Base-by-base conservation (phyloP, 2,888 invertebrate genomes). In the Acleris holmiana region DNA sequence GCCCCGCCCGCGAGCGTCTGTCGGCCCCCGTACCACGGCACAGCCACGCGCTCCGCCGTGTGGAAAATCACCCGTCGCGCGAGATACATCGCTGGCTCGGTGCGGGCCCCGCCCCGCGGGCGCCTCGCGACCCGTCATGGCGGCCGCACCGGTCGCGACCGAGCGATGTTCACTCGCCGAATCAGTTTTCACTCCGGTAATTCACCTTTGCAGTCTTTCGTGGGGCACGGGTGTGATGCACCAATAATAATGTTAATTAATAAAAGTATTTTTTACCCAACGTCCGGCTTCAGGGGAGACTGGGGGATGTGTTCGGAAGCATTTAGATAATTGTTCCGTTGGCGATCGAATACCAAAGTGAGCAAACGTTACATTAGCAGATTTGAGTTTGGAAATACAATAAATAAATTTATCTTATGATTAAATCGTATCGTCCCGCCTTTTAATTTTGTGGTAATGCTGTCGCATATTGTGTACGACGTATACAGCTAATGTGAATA, bases 401-500 rank as follows among this genome's bases (percentile, higher is more conserved):
- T 82, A 85, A 85, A 75, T 75, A 72, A 67, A 76, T 79, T 83
- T 80, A 84, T 80, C 79, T 80, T 83, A 83, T 80, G 82, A 86
- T 78, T 84, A 86, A 77, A 85, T 86, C 84, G 82, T 82, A 85
- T 80, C 81, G 83, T 85, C 85, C 88, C 86, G 87, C 88, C 89
- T 89, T 90, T 84, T 88, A 79, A 84, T 87, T 86, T 87, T 85
- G 82, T 85, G 85, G 85, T 89, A 84, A 88, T 85, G 86, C 83
- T 87, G 84, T 86, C 87, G 84, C 85, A 86, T 89, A 84, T 84
- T 87, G 80, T 89, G 86, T 88, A 88, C 86, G 80, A 80, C 88
- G 35, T 35, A 85, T 88, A 89, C 88, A 85, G 84, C 79, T 82
- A 82, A 85, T 86, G 89, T 91, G 88, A 87, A 89, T 89, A 91